These are phyloP conservation scores for Drosophila arizonae DNA, from an alignment of 1,140 invertebrate genomes.

Conservation along the genomic window DNA sequence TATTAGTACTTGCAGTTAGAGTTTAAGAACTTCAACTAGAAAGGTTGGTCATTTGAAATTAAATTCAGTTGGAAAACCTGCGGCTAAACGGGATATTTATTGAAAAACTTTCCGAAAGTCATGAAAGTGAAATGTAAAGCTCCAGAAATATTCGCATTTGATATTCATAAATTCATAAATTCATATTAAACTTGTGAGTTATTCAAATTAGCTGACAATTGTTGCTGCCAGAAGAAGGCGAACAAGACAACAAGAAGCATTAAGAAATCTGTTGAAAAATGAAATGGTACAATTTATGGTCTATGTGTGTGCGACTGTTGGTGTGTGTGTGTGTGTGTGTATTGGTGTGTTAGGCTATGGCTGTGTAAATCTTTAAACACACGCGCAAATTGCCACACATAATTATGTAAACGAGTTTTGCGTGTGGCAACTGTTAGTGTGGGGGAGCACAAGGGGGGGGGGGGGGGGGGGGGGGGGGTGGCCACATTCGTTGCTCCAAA, in stretches of 20 bases:
- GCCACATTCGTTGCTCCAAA: conserved; percentile 46
- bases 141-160: conserved; percentile 22
- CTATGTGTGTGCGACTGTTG: conserved; percentile 18
- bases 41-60: too few species aligned
- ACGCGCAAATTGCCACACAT: conserved; percentile 74
- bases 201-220: conserved; percentile 48
- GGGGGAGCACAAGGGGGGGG: too few species aligned
- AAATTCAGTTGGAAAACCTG: conserved; percentile 14
- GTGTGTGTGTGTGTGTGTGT: conserved; percentile 28
- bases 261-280: conserved; percentile 21
- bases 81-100: conserved; percentile 25
- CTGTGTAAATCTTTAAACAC: conserved; percentile 64
- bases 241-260: conserved; percentile 33
- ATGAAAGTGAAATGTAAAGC: conserved; percentile 3
- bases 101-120: conserved; percentile 30
- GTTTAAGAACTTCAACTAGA: too few species aligned
- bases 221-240: conserved; percentile 17
- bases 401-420: conserved; percentile 75
- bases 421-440: background rate
- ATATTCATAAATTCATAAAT: conserved; percentile 32
- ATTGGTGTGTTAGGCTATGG: conserved; percentile 28
- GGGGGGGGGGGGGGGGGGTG: conserved; percentile 12
- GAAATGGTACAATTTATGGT: conserved; percentile 56
- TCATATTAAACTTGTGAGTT: conserved; percentile 30
- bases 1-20: too few species aligned